Conservation (phyloP, 2,888 invertebrate genomes). For the Cylloceria caligata region DNA sequence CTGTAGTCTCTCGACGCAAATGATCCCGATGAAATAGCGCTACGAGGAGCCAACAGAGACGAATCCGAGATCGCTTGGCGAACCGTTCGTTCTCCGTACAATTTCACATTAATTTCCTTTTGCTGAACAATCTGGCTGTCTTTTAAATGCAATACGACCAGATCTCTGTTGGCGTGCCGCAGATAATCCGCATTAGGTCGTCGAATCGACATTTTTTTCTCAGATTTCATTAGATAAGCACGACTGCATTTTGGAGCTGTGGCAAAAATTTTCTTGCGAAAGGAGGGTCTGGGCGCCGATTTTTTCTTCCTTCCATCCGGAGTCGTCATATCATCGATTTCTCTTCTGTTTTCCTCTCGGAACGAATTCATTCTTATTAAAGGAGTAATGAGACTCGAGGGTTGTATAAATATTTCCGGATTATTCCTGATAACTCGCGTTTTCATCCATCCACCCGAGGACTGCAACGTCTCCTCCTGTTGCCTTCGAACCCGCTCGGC, state of each 20-base stretch:
- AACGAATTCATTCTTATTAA: not conserved
- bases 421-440: constrained; percentile 49
- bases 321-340: constrained; percentile 11
- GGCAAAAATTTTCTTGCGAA: constrained; percentile 47
- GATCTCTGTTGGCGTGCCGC: constrained; percentile 36
- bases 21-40: not conserved
- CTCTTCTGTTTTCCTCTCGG: constrained; percentile 18
- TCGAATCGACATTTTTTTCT: constrained; percentile 30
- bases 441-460: constrained; percentile 48
- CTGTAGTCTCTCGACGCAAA: constrained; percentile 18
- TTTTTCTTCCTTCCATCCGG: constrained; percentile 35
- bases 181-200: constrained; percentile 45
- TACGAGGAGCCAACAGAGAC: constrained; percentile 21
- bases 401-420: constrained; percentile 59
- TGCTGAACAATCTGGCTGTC: constrained; percentile 37
- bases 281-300: constrained; percentile 44
- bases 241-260: constrained; percentile 14
- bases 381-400: constrained; percentile 49
- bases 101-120: constrained; percentile 11
- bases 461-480: constrained; percentile 63
- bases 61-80: constrained; percentile 34
- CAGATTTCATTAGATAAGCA: not conserved
- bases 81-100: constrained; percentile 1
- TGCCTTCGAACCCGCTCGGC: constrained; percentile 77
- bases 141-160: constrained; percentile 40